These are phyloP conservation scores for Neoseiulus cucumeris DNA, from an alignment of 1,140 invertebrate genomes.

Conservation along the genomic window DNA sequence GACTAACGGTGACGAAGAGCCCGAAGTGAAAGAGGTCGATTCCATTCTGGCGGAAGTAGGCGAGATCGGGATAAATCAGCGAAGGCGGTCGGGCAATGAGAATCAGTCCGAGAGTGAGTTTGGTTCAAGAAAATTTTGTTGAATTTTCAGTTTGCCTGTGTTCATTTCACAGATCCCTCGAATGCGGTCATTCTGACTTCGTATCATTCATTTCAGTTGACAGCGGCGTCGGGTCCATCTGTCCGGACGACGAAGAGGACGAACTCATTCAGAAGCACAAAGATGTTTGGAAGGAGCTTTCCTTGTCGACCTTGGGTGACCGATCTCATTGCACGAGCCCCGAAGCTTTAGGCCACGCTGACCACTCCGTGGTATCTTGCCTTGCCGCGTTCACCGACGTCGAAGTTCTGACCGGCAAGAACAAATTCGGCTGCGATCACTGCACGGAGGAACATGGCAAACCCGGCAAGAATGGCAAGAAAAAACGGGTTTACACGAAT, in stretches of 20 bases:
- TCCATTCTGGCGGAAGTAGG: not conserved
- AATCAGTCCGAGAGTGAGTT: not conserved
- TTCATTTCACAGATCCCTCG: too few relatives aligned
- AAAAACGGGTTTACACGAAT: slow-evolving; percentile 46
- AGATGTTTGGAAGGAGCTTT: slow-evolving; percentile 13
- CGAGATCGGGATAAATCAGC: slow-evolving; percentile 3
- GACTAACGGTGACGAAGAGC: too few relatives aligned
- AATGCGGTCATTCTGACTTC: too few relatives aligned
- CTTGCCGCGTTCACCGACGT: slow-evolving; percentile 72
- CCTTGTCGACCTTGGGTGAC: slow-evolving; percentile 1
- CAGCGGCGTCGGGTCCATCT: not conserved
- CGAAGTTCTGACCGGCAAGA: slow-evolving; percentile 67
- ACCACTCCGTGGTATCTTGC: slow-evolving; percentile 40
- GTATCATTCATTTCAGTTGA: not conserved
- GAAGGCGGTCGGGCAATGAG: not conserved
- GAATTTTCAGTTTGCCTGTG: too few relatives aligned
- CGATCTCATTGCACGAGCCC: not conserved
- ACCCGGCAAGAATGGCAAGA: slow-evolving; percentile 21
- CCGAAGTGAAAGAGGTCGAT: slow-evolving; percentile 8
- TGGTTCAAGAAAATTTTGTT: too few relatives aligned
- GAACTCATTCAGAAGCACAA: not conserved
- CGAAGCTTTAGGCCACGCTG: not conserved
- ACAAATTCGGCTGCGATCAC: slow-evolving; percentile 73
- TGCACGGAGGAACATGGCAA: slow-evolving; percentile 43
- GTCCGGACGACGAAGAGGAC: slow-evolving; percentile 7